Evolutionary conservation across 2,797 vertebrate genomes (phyloP).

Genomic region (Neosilurus hyrtlii): DNA sequence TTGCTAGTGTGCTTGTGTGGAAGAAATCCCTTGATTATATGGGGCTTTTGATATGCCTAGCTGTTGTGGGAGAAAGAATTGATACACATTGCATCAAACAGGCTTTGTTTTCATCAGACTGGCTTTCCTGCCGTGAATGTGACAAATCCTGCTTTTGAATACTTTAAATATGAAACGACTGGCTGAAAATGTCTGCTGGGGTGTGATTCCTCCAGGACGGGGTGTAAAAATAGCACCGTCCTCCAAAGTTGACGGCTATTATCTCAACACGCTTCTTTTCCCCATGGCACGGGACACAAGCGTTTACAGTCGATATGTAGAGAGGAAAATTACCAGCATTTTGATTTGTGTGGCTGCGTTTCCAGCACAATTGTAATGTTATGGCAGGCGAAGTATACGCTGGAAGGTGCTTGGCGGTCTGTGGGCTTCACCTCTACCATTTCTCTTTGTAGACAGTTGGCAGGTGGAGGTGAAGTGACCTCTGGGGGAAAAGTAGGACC

Average conservation of each 20-base stretch:
- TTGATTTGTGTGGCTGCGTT: conserved; percentile 64
- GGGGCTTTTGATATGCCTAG: conserved; percentile 44
- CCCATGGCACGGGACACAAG: conserved; percentile 61
- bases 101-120: conserved; percentile 33
- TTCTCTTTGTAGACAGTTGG: background rate
- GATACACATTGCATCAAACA: conserved; percentile 41
- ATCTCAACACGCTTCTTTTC: conserved; percentile 64
- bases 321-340: conserved; percentile 67
- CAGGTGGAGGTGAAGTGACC: conserved; percentile 34
- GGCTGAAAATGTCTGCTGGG: conserved; percentile 40
- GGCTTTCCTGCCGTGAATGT: conserved; percentile 38
- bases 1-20: conserved; percentile 40
- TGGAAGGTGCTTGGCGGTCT: conserved; percentile 31
- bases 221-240: conserved; percentile 71
- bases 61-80: conserved; percentile 46
- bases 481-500: conserved; percentile 38
- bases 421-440: conserved; percentile 18
- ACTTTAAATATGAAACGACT: conserved; percentile 50
- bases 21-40: conserved; percentile 51
- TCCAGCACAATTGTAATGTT: conserved; percentile 72
- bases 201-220: conserved; percentile 53
- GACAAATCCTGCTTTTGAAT: conserved; percentile 44
- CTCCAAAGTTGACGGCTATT: conserved; percentile 71
- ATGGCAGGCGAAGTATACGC: conserved; percentile 24
- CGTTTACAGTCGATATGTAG: conserved; percentile 67